phyloP scores from a whole-genome alignment of 2,113 vertebrate species.

The Mugil cephalus region DNA sequence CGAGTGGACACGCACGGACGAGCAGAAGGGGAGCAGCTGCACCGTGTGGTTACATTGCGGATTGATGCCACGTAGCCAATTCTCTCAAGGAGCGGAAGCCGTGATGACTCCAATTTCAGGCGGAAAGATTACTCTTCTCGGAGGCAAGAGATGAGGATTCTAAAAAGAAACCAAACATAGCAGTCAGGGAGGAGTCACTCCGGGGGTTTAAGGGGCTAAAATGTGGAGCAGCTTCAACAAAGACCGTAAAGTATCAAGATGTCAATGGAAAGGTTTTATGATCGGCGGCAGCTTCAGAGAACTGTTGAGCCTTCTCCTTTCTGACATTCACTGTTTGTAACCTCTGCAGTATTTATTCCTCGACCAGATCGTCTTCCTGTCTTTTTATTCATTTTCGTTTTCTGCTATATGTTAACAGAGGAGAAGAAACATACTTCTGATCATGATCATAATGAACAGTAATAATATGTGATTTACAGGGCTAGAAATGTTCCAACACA shows the following conservation, averaged over 20 bases:
- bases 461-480: too few relatives aligned
- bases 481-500: too few relatives aligned
- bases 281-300: too few relatives aligned
- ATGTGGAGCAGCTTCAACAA: background rate
- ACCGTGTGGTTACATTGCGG: conserved; percentile 3
- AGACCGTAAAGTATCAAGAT: background rate
- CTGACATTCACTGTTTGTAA: too few relatives aligned
- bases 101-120: conserved; percentile 42
- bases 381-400: too few relatives aligned
- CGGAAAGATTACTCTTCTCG: conserved; percentile 37
- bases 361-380: too few relatives aligned
- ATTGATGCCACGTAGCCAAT: conserved; percentile 30
- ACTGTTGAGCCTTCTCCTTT: too few relatives aligned
- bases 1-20: background rate
- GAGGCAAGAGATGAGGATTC: conserved; percentile 4
- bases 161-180: conserved; percentile 15
- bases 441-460: too few relatives aligned
- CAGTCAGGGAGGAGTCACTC: background rate
- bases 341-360: too few relatives aligned
- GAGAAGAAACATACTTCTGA: too few relatives aligned
- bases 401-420: too few relatives aligned
- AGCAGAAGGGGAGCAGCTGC: conserved; percentile 27
- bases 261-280: too few relatives aligned
- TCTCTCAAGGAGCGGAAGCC: conserved; percentile 26
- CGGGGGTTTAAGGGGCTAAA: background rate